Conservation (phyloP, 1,140 invertebrate genomes). For the Tigriopus japonicus region DNA sequence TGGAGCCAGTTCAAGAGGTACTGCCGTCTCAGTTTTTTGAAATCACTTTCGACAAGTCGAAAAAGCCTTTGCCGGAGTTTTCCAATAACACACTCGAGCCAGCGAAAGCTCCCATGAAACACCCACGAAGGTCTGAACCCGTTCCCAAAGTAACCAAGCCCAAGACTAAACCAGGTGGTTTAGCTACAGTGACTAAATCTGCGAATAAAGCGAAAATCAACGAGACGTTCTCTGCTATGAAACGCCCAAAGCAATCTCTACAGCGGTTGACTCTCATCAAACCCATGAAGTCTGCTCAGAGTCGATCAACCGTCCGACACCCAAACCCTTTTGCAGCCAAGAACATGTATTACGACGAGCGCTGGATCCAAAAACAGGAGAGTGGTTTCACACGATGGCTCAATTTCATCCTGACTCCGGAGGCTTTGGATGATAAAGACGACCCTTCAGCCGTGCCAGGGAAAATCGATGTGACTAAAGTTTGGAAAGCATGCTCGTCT, state of each 20-base stretch:
- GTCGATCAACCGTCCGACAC: not conserved
- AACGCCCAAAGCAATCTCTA: not conserved
- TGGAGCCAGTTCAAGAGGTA: too few relatives aligned
- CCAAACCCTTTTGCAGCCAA: slow-evolving; percentile 22
- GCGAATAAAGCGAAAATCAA: not conserved
- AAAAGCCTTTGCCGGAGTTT: too few relatives aligned
- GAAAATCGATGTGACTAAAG: slow-evolving; percentile 9
- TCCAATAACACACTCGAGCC: not conserved
- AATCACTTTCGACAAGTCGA: too few relatives aligned
- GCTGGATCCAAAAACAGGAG: slow-evolving; percentile 58
- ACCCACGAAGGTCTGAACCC: not conserved
- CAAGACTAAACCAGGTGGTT: too few relatives aligned
- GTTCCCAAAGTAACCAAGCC: not conserved
- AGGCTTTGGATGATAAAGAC: slow-evolving; percentile 30
- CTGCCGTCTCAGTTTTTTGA: too few relatives aligned
- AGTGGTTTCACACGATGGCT: slow-evolving; percentile 65
- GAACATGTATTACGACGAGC: slow-evolving; percentile 51
- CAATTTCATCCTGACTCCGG: slow-evolving; percentile 62
- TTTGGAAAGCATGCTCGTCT: slow-evolving; percentile 5
- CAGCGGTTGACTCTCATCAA: not conserved
- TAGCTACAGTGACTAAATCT: not conserved
- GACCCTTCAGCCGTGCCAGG: slow-evolving; percentile 4
- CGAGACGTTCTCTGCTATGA: not conserved
- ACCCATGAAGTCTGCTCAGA: not conserved
- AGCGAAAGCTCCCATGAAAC: not conserved